A percentile compares a stretch with the other conserved stretches of the same genome.
Evolutionary conservation across 1,140 invertebrate genomes (phyloP).

Genomic region (Bathynomus jamesi): DNA sequence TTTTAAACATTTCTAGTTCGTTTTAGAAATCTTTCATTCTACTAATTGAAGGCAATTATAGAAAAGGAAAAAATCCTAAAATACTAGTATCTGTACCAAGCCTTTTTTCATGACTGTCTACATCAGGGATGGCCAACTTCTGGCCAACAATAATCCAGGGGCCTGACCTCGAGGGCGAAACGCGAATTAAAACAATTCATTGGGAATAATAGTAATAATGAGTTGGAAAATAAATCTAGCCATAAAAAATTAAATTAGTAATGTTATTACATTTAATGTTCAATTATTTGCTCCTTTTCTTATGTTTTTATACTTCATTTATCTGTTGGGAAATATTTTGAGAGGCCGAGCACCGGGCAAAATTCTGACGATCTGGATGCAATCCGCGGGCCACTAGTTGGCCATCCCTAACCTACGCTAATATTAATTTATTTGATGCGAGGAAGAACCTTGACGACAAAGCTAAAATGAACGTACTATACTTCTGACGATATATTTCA

Average conservation of each 20-base stretch:
- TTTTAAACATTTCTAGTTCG: background rate
- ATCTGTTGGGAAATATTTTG: background rate
- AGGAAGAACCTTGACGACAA: background rate
- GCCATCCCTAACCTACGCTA: background rate
- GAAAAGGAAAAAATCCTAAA: background rate
- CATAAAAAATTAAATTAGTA: too few species aligned
- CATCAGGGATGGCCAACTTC: too few species aligned
- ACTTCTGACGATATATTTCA: conserved; percentile 72
- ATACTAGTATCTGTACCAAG: background rate
- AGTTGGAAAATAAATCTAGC: too few species aligned
- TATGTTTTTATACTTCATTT: background rate
- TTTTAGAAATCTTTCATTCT: too few species aligned
- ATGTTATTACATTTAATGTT: too few species aligned
- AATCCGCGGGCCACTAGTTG: background rate
- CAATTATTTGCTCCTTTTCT: too few species aligned
- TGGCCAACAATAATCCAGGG: too few species aligned
- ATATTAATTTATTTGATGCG: background rate
- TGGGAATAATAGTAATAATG: too few species aligned
- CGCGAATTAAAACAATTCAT: too few species aligned
- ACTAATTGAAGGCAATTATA: background rate
- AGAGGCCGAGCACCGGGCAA: background rate
- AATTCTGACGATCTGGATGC: background rate
- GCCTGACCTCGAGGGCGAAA: too few species aligned
- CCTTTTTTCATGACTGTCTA: too few species aligned
- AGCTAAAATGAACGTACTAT: conserved; percentile 46